A percentile compares a stretch with the other conserved stretches of the same genome.
Evolutionary conservation across 2,797 vertebrate genomes (phyloP).

Genomic region (Gallinago solitaria): DNA sequence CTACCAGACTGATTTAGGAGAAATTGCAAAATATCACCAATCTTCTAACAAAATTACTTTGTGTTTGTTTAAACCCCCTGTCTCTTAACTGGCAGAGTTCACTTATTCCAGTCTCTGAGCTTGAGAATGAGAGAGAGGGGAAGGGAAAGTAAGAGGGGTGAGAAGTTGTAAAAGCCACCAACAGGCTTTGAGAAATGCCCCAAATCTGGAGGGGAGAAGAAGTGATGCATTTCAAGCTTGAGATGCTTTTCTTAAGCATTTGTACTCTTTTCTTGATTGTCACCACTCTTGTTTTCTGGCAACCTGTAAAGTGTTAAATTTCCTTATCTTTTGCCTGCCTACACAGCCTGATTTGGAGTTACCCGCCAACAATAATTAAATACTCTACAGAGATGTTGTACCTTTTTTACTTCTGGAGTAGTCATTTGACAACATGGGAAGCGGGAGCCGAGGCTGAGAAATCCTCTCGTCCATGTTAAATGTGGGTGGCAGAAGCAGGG

Average conservation of each 20-base stretch:
- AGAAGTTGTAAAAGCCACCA: not conserved
- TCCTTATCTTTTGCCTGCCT: not conserved
- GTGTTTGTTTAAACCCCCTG: not conserved
- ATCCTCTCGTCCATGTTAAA: not conserved
- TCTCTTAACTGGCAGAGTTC: not conserved
- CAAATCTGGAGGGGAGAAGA: not conserved
- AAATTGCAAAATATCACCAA: not conserved
- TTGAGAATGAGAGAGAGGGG: not conserved
- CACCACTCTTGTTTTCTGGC: not conserved
- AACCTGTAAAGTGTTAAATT: not conserved
- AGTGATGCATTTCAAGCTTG: not conserved
- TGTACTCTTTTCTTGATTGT: not conserved
- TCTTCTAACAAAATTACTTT: not conserved
- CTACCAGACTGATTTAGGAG: not conserved
- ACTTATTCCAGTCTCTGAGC: not conserved
- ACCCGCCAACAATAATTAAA: not conserved
- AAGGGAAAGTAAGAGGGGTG: not conserved
- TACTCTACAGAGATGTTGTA: not conserved
- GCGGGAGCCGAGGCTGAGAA: not conserved
- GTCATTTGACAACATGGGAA: not conserved
- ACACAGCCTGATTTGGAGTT: not conserved
- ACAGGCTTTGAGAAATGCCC: not conserved
- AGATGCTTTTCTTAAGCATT: fast-evolving
- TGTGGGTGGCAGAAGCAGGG: not conserved
- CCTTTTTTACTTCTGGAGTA: not conserved